These are phyloP conservation scores for Protonibea diacanthus DNA, from an alignment of 2,797 vertebrate genomes.

Conservation along the genomic window DNA sequence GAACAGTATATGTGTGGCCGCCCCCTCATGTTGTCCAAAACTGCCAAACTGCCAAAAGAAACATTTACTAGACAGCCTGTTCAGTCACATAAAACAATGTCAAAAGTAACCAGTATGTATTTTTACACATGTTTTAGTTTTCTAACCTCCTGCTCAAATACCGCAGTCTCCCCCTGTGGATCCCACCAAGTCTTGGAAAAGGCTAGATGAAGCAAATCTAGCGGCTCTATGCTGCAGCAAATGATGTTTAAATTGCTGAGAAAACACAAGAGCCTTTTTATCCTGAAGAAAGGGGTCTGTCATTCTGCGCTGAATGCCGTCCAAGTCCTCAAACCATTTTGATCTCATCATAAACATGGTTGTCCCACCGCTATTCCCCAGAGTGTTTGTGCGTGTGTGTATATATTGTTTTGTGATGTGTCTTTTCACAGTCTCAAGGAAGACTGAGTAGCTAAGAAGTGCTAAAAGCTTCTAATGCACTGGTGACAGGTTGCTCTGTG, in stretches of 20 bases:
- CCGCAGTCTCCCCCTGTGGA: neutral
- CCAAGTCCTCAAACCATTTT: conserved; percentile 9
- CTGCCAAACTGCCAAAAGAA: too few relatives aligned
- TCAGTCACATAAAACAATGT: neutral
- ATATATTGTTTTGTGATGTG: conserved; percentile 4
- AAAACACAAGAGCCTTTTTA: neutral
- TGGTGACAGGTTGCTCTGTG: conserved; percentile 53
- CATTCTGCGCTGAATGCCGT: neutral
- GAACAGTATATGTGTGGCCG: neutral
- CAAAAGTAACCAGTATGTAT: neutral
- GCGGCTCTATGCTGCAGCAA: neutral
- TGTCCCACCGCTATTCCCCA: conserved; percentile 13
- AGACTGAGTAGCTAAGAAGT: conserved; percentile 52
- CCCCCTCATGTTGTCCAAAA: too few relatives aligned
- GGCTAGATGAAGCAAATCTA: neutral
- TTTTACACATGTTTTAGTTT: neutral
- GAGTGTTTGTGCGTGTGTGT: neutral
- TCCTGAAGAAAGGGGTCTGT: neutral
- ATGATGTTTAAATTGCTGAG: neutral
- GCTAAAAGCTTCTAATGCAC: conserved; percentile 72
- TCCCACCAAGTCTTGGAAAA: neutral
- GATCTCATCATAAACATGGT: conserved; percentile 28
- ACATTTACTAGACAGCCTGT: neutral
- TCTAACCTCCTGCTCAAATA: neutral
- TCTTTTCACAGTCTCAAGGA: conserved; percentile 52